Evolutionary conservation across 2,797 vertebrate species (phyloP).

Genomic region (Margarornis squamiger): DNA sequence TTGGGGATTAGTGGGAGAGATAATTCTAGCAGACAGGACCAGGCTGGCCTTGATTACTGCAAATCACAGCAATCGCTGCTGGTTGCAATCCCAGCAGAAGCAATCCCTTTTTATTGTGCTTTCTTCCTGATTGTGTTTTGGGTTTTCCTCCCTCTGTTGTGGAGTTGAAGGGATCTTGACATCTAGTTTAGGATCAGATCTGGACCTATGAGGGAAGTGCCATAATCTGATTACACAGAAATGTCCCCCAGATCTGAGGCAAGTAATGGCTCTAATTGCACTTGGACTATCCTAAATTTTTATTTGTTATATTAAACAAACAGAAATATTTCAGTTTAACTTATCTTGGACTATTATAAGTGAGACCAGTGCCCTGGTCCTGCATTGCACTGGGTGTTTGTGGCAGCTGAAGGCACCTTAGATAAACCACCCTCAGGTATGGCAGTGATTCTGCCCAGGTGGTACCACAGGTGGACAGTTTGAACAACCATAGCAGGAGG

Average conservation of each 20-base stretch:
- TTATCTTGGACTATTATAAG: neutral
- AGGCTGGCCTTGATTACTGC: slow-evolving; percentile 71
- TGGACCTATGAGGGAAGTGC: neutral
- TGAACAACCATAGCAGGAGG: neutral
- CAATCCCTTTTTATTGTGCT: slow-evolving; percentile 23
- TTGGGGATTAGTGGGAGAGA: slow-evolving; percentile 69
- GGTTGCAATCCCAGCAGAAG: slow-evolving; percentile 56
- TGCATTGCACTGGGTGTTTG: neutral
- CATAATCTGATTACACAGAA: neutral
- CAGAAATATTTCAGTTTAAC: neutral
- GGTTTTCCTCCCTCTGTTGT: neutral
- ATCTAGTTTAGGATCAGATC: neutral
- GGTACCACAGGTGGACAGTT: accelerated
- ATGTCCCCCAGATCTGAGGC: neutral
- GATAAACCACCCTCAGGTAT: neutral
- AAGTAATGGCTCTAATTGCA: neutral
- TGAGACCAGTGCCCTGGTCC: neutral
- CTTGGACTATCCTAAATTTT: neutral
- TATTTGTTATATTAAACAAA: neutral
- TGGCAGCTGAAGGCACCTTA: neutral
- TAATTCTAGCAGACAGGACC: slow-evolving; percentile 66
- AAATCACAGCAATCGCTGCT: slow-evolving; percentile 56
- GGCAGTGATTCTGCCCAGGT: accelerated
- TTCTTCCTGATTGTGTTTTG: slow-evolving; percentile 39
- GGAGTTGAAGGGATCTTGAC: slow-evolving; percentile 40